phyloP scores from a whole-genome alignment of 2,113 vertebrate genomes.

The Campylomormyrus numenius region DNA sequence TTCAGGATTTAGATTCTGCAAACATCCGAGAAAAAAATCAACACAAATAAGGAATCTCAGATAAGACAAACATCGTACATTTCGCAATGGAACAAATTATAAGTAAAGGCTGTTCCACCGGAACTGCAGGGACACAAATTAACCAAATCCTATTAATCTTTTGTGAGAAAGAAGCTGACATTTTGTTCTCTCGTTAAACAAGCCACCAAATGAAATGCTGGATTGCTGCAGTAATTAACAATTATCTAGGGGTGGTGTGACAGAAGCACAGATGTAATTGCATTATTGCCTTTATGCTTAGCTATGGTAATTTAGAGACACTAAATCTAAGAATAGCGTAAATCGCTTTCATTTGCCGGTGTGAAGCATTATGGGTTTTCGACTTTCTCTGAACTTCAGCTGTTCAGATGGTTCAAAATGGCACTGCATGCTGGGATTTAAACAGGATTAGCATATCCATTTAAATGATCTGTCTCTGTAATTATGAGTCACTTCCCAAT shows the following conservation, averaged over 20 bases:
- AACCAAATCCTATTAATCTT: constrained; percentile 65
- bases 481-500: constrained; percentile 55
- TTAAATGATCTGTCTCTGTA: constrained; percentile 56
- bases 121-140: constrained; percentile 49
- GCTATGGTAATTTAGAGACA: constrained; percentile 34
- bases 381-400: constrained; percentile 50
- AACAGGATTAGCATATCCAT: constrained; percentile 56
- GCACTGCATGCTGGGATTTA: constrained; percentile 48
- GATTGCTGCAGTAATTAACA: constrained; percentile 59
- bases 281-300: constrained; percentile 23
- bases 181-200: constrained; percentile 67
- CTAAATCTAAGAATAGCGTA: constrained; percentile 32
- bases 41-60: constrained; percentile 46
- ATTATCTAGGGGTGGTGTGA: constrained; percentile 41
- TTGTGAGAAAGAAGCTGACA: constrained; percentile 57
- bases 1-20: constrained; percentile 40
- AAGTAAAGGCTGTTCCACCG: constrained; percentile 45
- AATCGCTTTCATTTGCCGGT: constrained; percentile 36
- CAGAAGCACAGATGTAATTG: constrained; percentile 40
- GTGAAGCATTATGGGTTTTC: constrained; percentile 36
- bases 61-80: constrained; percentile 55
- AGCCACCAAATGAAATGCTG: constrained; percentile 50
- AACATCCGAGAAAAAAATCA: constrained; percentile 36
- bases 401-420: constrained; percentile 50
- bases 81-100: constrained; percentile 50